A percentile compares a stretch with the other conserved stretches of the same genome.
phyloP scores from a whole-genome alignment of 2,113 vertebrate genomes.

The Lagopus leucura region DNA sequence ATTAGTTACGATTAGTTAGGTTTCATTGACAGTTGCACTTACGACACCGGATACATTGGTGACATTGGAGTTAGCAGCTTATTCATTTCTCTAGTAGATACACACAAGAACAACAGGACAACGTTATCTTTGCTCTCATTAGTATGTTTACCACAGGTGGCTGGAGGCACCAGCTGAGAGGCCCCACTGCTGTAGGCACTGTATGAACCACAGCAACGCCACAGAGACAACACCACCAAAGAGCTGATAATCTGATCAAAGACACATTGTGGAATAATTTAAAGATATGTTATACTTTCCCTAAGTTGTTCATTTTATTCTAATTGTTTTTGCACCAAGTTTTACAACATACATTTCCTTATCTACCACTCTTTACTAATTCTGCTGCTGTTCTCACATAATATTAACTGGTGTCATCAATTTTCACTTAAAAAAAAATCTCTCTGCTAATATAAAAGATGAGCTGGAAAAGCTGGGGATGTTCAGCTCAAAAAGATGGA shows the following conservation, averaged over 20 bases:
- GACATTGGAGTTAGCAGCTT: not conserved
- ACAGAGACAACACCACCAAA: not conserved
- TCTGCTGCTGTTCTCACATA: not conserved
- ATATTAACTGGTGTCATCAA: not conserved
- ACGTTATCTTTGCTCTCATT: not conserved
- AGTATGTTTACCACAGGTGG: not conserved
- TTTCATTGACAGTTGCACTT: not conserved
- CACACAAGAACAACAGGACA: not conserved
- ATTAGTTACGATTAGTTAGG: conserved; percentile 2
- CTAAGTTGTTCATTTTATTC: not conserved
- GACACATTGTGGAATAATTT: not conserved
- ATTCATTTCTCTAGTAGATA: not conserved
- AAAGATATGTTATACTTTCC: not conserved
- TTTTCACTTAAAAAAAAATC: not conserved
- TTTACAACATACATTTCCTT: not conserved
- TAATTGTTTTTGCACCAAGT: not conserved
- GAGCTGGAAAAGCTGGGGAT: not conserved
- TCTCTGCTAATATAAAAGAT: not conserved
- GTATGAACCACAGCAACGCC: not conserved
- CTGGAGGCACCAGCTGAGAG: not conserved
- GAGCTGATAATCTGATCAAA: conserved; percentile 15
- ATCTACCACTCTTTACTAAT: not conserved
- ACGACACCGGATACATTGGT: not conserved
- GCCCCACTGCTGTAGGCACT: not conserved
- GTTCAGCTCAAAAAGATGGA: not conserved